Base-by-base conservation (phyloP, 2,113 vertebrate species). In the Cyprinodon brontotheroides region DNA sequence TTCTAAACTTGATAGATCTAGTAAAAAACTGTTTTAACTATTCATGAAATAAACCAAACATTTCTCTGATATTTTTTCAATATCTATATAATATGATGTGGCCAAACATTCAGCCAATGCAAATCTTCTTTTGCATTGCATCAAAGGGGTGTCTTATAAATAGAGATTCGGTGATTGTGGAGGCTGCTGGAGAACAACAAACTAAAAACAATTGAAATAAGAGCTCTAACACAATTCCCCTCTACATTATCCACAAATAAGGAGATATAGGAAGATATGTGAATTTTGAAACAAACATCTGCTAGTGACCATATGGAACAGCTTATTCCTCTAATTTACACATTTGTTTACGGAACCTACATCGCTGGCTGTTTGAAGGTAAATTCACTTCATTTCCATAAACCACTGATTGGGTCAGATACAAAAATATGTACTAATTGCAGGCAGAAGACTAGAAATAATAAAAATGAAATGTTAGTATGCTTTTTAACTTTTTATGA, bases 371-470 rank as follows among this genome's bases (percentile, higher is more conserved):
- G 40, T 62, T 37, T 70, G 61, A 7, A 29, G 41, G 50, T 39
- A 74, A 53, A 7, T 17, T 53, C 1, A 50, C 66, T 13, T 68
- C 62, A 17, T 69, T 7, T 45, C 22, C 39, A 73, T 70, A 60
- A 65, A 63, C 62, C 29, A 65, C 62, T 69, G 64, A 72, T 76
- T 61, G 20, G 75, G 70, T 62, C 70, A 29, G 68, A 64, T 43
- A 53, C 57, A 48, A 13, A 13, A 60, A 43, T 64, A 12, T 59
- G 12, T 17, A 70, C 57, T 61, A n/a, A 39, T 39, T 69, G 39
- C 50, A 74, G 60, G 71, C 65, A 65, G 11, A 3, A 11, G 71
- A 64, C 78, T 74, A 61, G 13, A 15, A 57, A 74, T 57, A 39
- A 48, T 3, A 66, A 39, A 60, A 66, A 67, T n/a, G 41, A n/a